Evolutionary conservation across 2,113 vertebrate genomes (phyloP).

Genomic region (Danio rerio): GRCz12tu NC_133188.1:54577501-54578000

Average conservation of each 20-base stretch:
- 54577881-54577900: background rate
- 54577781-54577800: background rate
- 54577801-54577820: background rate
- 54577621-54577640: too few species aligned
- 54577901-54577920: background rate
- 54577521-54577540: too few species aligned
- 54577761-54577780: background rate
- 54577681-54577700: background rate
- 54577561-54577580: too few species aligned
- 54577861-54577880: background rate
- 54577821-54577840: background rate
- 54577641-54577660: too few species aligned
- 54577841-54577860: background rate
- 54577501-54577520: too few species aligned
- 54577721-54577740: too few species aligned
- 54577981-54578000: background rate
- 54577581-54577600: too few species aligned
- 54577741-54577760: background rate
- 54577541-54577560: too few species aligned
- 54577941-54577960: background rate
- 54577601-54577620: too few species aligned
- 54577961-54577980: background rate
- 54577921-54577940: background rate
- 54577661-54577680: background rate
- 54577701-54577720: too few species aligned